These are phyloP conservation scores for Trichonephila inaurata DNA, from an alignment of 1,140 invertebrate species.

Conservation along the genomic window DNA sequence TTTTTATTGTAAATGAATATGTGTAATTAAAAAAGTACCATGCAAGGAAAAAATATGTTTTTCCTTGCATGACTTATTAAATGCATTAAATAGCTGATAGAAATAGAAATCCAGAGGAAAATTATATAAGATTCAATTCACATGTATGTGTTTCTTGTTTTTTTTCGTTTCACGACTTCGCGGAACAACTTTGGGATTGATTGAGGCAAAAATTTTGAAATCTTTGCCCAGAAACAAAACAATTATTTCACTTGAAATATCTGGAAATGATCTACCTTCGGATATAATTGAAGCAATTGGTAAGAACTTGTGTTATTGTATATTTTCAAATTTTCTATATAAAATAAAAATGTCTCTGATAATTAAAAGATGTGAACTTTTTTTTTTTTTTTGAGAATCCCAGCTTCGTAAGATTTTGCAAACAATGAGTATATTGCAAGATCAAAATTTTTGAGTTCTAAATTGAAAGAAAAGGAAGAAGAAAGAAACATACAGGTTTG, in stretches of 20 bases:
- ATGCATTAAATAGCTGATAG: too few relatives aligned
- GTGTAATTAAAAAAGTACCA: too few relatives aligned
- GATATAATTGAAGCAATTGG: constrained; percentile 40
- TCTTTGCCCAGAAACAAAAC: constrained; percentile 40
- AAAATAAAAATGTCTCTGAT: background rate
- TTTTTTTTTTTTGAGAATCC: background rate
- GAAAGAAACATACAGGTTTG: constrained; percentile 43
- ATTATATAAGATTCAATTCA: too few relatives aligned
- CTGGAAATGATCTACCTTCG: constrained; percentile 60
- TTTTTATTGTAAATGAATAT: too few relatives aligned
- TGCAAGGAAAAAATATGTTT: too few relatives aligned
- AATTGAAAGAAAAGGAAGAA: constrained; percentile 54
- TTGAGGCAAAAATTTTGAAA: constrained; percentile 45
- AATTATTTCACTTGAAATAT: constrained; percentile 16
- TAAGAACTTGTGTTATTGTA: background rate
- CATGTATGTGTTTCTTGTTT: background rate
- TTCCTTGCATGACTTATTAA: too few relatives aligned
- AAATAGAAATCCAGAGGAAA: too few relatives aligned
- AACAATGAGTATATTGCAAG: constrained; percentile 53
- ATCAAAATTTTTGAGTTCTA: constrained; percentile 44
- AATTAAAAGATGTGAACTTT: background rate
- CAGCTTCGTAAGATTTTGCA: too few relatives aligned
- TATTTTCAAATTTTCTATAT: background rate
- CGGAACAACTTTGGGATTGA: constrained; percentile 66
- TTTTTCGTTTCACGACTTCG: constrained; percentile 41